Percentiles rank a stretch among this genome's conserved stretches.
phyloP scores from a whole-genome alignment of 2,113 vertebrate genomes.

The Xyrauchen texanus region DNA sequence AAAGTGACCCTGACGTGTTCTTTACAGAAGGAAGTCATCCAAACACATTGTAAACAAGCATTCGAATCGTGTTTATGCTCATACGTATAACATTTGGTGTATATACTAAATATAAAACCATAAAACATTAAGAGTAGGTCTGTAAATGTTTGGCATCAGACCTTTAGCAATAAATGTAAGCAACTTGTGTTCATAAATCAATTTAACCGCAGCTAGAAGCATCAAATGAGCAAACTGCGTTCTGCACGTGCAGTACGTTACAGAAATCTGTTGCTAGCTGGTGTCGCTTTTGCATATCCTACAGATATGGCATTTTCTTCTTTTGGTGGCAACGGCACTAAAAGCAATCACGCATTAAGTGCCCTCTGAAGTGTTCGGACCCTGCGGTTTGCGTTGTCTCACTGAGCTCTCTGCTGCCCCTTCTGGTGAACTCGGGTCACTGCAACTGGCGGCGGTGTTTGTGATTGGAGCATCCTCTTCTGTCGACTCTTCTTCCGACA shows the following conservation, averaged over 20 bases:
- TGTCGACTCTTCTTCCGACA: conserved; percentile 66
- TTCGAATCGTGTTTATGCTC: no score
- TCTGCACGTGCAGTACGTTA: conserved; percentile 21
- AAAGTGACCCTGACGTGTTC: no score
- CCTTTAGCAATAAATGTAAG: background rate
- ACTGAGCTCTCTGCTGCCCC: conserved; percentile 65
- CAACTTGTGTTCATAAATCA: no score
- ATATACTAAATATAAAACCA: background rate
- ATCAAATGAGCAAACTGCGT: background rate
- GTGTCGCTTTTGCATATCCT: background rate
- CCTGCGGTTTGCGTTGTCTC: conserved; percentile 77
- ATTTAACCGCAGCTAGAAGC: background rate
- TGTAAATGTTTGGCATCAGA: background rate
- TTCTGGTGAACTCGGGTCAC: conserved; percentile 45
- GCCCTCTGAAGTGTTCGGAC: conserved; percentile 21
- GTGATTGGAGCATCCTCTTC: conserved; percentile 63
- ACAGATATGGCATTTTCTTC: conserved; percentile 12
- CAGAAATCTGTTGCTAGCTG: background rate
- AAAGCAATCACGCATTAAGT: conserved; percentile 27
- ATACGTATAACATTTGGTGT: background rate
- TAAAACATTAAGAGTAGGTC: background rate
- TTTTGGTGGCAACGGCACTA: conserved; percentile 5
- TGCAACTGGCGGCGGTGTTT: conserved; percentile 47
- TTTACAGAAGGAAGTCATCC: background rate
- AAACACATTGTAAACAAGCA: background rate